Percentiles rank a stretch among this genome's conserved stretches.
Conservation (phyloP, 2,888 invertebrate species). For the Scaptomyza polygonia region DNA sequence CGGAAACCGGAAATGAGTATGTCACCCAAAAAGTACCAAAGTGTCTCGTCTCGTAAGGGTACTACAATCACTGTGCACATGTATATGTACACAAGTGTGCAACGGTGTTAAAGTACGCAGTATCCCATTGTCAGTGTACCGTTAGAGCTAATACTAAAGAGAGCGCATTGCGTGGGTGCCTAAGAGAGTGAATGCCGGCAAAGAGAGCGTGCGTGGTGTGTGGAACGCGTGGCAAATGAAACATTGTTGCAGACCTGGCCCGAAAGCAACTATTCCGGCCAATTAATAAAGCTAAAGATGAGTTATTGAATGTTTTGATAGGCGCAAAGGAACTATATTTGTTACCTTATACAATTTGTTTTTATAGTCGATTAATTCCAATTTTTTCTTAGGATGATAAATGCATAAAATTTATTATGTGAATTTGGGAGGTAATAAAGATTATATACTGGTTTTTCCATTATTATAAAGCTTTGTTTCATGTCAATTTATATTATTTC, state of each 20-base stretch:
- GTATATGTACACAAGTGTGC: slow-evolving; percentile 13
- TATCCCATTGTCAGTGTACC: slow-evolving; percentile 33
- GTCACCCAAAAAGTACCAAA: slow-evolving; percentile 62
- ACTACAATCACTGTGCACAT: slow-evolving; percentile 18
- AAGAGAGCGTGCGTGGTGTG: slow-evolving; percentile 26
- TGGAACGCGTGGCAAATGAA: slow-evolving; percentile 60
- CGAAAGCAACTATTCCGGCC: slow-evolving; percentile 49
- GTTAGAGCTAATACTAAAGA: slow-evolving; percentile 10
- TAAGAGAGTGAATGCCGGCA: slow-evolving; percentile 44
- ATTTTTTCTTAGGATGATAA: neutral
- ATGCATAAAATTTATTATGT: neutral
- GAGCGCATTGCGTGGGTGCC: slow-evolving; percentile 27
- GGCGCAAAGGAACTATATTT: neutral
- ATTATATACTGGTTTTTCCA: slow-evolving; percentile 1
- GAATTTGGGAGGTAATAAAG: neutral
- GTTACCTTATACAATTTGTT: neutral
- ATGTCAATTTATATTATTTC: slow-evolving; percentile 4
- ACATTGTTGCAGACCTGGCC: slow-evolving; percentile 52
- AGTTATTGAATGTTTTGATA: slow-evolving; percentile 34
- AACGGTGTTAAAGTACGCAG: slow-evolving; percentile 19
- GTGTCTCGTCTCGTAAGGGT: slow-evolving; percentile 35
- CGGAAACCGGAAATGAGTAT: slow-evolving; percentile 83
- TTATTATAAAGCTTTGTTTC: neutral
- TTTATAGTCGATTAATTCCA: neutral
- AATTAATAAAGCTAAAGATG: slow-evolving; percentile 41